phyloP scores from a whole-genome alignment of 2,888 invertebrate species.

The Chydorus sphaericus region DNA sequence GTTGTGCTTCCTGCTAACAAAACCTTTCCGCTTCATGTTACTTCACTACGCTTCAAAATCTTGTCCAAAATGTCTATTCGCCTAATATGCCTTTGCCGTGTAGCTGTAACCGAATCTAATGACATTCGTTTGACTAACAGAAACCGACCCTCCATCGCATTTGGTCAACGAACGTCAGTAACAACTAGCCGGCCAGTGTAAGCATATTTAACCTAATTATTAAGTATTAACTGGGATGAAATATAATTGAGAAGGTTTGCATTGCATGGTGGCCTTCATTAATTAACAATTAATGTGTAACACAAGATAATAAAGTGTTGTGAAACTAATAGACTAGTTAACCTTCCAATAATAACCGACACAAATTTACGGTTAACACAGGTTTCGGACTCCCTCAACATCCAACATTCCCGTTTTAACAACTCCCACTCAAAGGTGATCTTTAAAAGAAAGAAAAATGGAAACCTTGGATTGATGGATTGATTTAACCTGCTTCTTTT shows the following conservation, averaged over 20 bases:
- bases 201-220: too few relatives aligned
- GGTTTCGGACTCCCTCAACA: constrained; percentile 61
- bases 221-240: too few relatives aligned
- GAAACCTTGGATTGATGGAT: too few relatives aligned
- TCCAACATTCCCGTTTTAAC: constrained; percentile 32
- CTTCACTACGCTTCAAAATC: neutral
- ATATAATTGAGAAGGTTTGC: too few relatives aligned
- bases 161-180: constrained; percentile 3
- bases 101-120: neutral
- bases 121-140: constrained; percentile 1
- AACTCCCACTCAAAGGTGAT: constrained; percentile 11
- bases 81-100: neutral
- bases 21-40: constrained; percentile 17
- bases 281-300: too few relatives aligned
- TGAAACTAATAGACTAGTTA: neutral
- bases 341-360: neutral
- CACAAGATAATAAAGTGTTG: too few relatives aligned
- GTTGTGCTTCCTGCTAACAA: constrained; percentile 15
- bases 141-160: constrained; percentile 3
- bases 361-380: constrained; percentile 24
- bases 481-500: too few relatives aligned
- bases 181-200: constrained; percentile 10
- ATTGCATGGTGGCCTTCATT: too few relatives aligned
- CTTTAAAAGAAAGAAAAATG: neutral
- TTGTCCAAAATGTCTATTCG: neutral